Evolutionary conservation across 37 sponge, comb jelly and placozoan species (phyloP), one percentile per base, ranked within the genome.

Genomic region (Agelas oroides): DNA sequence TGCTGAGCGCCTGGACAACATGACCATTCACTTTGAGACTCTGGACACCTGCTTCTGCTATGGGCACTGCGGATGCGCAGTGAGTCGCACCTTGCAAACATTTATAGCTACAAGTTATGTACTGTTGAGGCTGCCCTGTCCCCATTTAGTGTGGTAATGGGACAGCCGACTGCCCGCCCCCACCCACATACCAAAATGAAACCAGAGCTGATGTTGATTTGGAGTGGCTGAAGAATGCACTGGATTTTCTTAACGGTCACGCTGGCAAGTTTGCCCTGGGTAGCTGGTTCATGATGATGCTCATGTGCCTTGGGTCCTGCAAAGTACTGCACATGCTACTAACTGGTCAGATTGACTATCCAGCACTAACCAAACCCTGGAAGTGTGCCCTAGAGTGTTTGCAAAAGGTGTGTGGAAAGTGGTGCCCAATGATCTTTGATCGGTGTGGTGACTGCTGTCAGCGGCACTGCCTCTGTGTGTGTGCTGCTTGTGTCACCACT

Each of bases 11-110:
- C 38, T 83, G 24, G 95, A 95, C 87, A 95, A 91, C 76, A 46
- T 91, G 77, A 91, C 89, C 35, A 84, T 95, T 21, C 31, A 32
- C 14, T 95, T 95, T 83, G 85, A 89, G 35, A 95, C 95, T 16
- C 52, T 77, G 19, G 92, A 89, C 70, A 91, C 95, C 18, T 95
- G 95, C 52, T 95, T 92, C 71, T 95, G 95, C 52, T 83, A 91
- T 61, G 95, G 93, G 20, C 68, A 86, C 75, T 95, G 95, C 73
- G 92, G 92, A 36, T 95, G 95, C 73, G 77, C 84, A 46, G 94
- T 94, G 54, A 90, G 87, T 46, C n/a, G n/a, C n/a, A n/a, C n/a
- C n/a, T n/a, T n/a, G 6, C 1, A 5, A n/a, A n/a, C n/a, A n/a
- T n/a, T n/a, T n/a, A n/a, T n/a, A n/a, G n/a, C n/a, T n/a, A n/a